Evolutionary conservation across 2,888 invertebrate species (phyloP).

Genomic region (Drosophila mimica): DNA sequence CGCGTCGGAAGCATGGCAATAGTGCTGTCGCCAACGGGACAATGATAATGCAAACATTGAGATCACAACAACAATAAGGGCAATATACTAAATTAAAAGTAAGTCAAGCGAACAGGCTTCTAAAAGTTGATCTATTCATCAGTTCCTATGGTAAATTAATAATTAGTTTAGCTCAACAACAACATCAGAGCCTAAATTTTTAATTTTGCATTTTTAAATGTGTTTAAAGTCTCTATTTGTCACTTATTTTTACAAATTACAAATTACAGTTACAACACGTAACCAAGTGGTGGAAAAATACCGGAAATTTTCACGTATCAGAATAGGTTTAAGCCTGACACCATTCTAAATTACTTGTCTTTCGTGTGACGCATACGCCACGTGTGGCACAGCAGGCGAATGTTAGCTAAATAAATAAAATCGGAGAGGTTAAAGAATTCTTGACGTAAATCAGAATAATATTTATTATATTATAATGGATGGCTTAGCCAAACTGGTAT

Average conservation of each 20-base stretch:
- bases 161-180: not conserved
- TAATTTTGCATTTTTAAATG: not conserved
- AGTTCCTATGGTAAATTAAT: not conserved
- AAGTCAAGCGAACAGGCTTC: too few relatives aligned
- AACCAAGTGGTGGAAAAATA: not conserved
- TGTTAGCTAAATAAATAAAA: not conserved
- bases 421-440: not conserved
- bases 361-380: too few relatives aligned
- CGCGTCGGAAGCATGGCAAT: constrained; percentile 64
- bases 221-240: not conserved
- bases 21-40: constrained; percentile 26
- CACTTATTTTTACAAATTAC: not conserved
- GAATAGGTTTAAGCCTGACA: not conserved
- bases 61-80: not conserved
- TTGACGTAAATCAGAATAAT: not conserved
- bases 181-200: not conserved
- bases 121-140: not conserved
- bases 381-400: not conserved
- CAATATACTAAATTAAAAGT: not conserved
- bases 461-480: not conserved
- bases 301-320: not conserved
- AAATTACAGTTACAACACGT: not conserved
- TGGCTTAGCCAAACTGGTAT: not conserved
- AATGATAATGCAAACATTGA: constrained; percentile 13
- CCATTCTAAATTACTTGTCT: too few relatives aligned